Percentiles rank a stretch among this genome's conserved stretches.
Conservation (phyloP, 92 coral and sea anemone species). For the Siderastrea radians region DNA sequence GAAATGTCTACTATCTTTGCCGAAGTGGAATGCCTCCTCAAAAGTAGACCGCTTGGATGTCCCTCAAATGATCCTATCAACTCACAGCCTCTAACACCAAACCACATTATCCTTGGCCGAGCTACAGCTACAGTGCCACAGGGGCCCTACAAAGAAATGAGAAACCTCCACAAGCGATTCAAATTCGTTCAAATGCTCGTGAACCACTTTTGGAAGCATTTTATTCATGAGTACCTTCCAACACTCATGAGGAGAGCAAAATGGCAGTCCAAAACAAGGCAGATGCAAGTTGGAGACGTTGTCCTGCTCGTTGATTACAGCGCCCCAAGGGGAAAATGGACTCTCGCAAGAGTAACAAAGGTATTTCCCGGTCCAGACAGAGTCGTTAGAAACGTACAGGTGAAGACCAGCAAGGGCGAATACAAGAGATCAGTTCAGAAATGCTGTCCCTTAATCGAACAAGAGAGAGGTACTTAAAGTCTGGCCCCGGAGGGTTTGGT, state of each 20-base stretch:
- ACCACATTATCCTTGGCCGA: slow-evolving; percentile 58
- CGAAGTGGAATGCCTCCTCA: slow-evolving; percentile 48
- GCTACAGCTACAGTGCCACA: slow-evolving; percentile 54
- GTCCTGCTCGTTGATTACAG: slow-evolving; percentile 70
- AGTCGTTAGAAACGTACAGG: slow-evolving; percentile 51
- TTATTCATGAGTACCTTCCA: slow-evolving; percentile 42
- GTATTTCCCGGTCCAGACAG: slow-evolving; percentile 54
- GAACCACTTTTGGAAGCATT: slow-evolving; percentile 59
- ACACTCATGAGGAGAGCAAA: slow-evolving; percentile 43
- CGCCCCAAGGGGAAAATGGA: slow-evolving; percentile 62
- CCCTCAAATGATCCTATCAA: slow-evolving; percentile 55
- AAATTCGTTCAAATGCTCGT: slow-evolving; percentile 56
- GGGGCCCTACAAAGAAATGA: slow-evolving; percentile 48
- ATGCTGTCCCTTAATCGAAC: slow-evolving; percentile 49
- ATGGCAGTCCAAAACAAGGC: slow-evolving; percentile 33
- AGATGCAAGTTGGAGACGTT: slow-evolving; percentile 48
- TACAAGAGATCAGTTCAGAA: slow-evolving; percentile 53
- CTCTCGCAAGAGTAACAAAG: slow-evolving; percentile 37
- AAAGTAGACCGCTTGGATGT: slow-evolving; percentile 55
- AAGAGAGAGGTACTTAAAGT: neutral
- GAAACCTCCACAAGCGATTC: slow-evolving; percentile 44
- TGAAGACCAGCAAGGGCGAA: slow-evolving; percentile 52
- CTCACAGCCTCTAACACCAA: slow-evolving; percentile 53
- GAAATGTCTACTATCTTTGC: slow-evolving; percentile 59
- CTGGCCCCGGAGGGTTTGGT: slow-evolving; percentile 35